These are phyloP conservation scores for Hypothenemus hampei DNA, from an alignment of 1,140 invertebrate genomes.

Conservation along the genomic window DNA sequence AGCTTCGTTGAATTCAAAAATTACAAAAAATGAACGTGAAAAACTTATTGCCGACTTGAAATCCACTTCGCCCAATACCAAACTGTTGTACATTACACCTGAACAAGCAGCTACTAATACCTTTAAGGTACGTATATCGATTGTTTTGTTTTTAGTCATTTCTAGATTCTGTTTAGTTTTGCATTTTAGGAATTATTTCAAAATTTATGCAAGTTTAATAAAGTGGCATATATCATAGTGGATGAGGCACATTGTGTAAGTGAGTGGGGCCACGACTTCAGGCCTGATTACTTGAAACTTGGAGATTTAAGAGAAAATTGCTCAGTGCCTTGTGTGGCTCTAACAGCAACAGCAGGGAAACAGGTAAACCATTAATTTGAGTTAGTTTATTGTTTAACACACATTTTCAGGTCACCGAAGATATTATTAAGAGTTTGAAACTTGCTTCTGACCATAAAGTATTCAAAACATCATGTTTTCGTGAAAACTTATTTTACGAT, in stretches of 20 bases:
- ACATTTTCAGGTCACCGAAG: conserved; percentile 56
- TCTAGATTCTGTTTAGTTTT: not conserved
- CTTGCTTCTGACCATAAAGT: conserved; percentile 53
- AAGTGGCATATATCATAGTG: conserved; percentile 77
- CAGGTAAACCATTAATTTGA: conserved; percentile 49
- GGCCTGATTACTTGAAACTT: conserved; percentile 89
- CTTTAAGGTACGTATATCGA: conserved; percentile 55
- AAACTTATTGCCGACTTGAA: conserved; percentile 69
- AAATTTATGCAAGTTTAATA: conserved; percentile 58
- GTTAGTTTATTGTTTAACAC: no score
- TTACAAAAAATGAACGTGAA: conserved; percentile 65
- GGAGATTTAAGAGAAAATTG: conserved; percentile 67
- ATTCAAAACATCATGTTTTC: conserved; percentile 71
- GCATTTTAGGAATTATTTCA: conserved; percentile 50
- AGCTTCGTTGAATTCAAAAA: conserved; percentile 86
- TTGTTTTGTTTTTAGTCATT: not conserved
- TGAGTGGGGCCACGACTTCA: conserved; percentile 97
- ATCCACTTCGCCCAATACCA: conserved; percentile 56
- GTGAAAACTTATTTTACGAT: conserved; percentile 79
- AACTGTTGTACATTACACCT: conserved; percentile 87
- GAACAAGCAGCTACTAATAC: conserved; percentile 78
- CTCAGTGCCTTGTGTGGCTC: conserved; percentile 74
- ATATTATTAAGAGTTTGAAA: conserved; percentile 60
- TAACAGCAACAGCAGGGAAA: conserved; percentile 92
- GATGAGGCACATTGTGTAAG: conserved; percentile 98